Base-by-base conservation (phyloP, 1,140 invertebrate species). In the Ceratitis capitata region DNA sequence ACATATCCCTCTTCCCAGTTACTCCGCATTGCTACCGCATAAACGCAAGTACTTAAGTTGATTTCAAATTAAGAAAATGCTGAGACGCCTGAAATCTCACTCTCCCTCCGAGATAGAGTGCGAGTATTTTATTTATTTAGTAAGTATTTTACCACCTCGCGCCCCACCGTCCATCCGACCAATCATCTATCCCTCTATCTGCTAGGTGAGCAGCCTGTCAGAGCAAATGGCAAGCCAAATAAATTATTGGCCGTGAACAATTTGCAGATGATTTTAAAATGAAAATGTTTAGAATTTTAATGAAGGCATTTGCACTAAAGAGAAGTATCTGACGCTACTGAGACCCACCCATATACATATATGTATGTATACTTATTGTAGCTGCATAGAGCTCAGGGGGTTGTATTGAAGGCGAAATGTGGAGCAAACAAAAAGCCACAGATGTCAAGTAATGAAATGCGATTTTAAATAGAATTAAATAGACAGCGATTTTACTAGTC, bases 191-290 rank as follows among this genome's bases (percentile, higher is more conserved):
- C n/a, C n/a, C n/a, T n/a, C n/a, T n/a, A n/a, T n/a, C n/a, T n/a
- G 49, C 3, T 53, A 19, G 39, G 19, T 23, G 19, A 74, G 9
- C 64, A 45, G 69, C 19, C 69, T 45, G 69, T 26, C 69, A 78
- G n/a, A 10, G 69, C n/a, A 35, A 78, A 35, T 78, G 69, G 69
- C 69, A 78, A n/a, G 26, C 47, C 12, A 83, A 83, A 83, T 83
- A 83, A 83, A 83, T 83, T 51, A 83, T 83, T 83, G 82, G 47
- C 82, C 47, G 82, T 58, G 82, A 83, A 83, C 82, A 83, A 83
- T 83, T 83, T 83, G 47, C 82, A 83, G 82, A 83, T 53, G 82
- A 83, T 83, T 83, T 83, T 23, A 39, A 51, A 58, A 83, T n/a
- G 29, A 58, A 58, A 83, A 83, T 83, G 82, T 83, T 83, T 83